Evolutionary conservation across 2,113 vertebrate species (phyloP).

Genomic region (Ginglymostoma cirratum): DNA sequence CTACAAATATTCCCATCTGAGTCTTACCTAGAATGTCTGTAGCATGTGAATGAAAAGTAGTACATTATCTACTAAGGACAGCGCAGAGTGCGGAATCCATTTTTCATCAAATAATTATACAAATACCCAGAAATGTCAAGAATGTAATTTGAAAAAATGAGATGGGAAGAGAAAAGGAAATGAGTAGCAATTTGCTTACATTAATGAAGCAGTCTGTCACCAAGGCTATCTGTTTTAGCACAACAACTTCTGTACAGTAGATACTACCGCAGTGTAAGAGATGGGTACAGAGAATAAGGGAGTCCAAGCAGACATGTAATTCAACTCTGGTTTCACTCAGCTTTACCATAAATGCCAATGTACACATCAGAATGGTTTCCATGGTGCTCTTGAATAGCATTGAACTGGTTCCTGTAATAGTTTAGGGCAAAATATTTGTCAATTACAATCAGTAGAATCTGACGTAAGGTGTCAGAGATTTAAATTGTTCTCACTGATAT

Average conservation of each 20-base stretch:
- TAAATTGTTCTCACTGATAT: neutral
- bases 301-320: neutral
- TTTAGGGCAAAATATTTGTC: neutral
- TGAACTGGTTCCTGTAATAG: neutral
- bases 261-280: neutral
- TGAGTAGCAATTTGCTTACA: neutral
- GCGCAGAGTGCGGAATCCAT: neutral
- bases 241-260: neutral
- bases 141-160: neutral
- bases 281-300: neutral
- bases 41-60: neutral
- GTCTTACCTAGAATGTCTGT: neutral
- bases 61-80: neutral
- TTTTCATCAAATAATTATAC: neutral
- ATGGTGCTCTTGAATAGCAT: neutral
- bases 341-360: neutral
- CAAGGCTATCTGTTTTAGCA: neutral
- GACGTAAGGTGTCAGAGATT: neutral
- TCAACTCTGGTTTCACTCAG: neutral
- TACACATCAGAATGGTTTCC: neutral
- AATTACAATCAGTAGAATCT: neutral
- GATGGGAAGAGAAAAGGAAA: neutral
- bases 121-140: constrained; percentile 13
- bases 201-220: neutral
- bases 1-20: too few species aligned